Conservation (phyloP, 2,113 vertebrate species). For the Parus major region DNA sequence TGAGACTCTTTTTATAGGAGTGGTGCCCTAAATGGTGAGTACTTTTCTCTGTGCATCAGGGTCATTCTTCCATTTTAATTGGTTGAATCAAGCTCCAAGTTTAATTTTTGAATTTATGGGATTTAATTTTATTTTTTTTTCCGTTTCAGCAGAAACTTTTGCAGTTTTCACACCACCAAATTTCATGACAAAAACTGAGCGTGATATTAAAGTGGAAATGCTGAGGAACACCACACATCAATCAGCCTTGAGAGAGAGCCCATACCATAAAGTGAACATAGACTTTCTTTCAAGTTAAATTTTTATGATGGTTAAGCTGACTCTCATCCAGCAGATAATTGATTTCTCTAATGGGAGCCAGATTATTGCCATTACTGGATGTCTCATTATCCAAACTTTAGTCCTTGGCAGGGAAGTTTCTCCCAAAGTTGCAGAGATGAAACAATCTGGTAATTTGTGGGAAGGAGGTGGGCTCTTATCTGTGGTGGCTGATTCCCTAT, state of each 20-base stretch:
- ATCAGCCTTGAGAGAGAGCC: background rate
- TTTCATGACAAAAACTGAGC: background rate
- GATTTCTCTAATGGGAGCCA: conserved; percentile 1
- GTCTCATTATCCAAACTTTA: background rate
- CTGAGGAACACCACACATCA: background rate
- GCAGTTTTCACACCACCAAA: background rate
- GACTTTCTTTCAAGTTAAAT: background rate
- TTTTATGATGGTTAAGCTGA: background rate
- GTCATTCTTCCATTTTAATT: conserved; percentile 15
- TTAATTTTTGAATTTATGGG: background rate
- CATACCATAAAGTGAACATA: background rate
- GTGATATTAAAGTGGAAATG: background rate
- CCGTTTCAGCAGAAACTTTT: background rate
- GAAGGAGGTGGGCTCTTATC: background rate
- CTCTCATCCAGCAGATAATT: background rate
- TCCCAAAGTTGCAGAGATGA: background rate
- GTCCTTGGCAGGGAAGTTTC: conserved; percentile 4
- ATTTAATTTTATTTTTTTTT: background rate
- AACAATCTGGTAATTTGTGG: background rate
- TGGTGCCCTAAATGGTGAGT: background rate
- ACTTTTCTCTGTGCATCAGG: background rate
- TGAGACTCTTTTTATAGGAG: conserved; percentile 48
- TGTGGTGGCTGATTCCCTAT: background rate
- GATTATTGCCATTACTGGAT: background rate
- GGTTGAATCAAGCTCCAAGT: background rate